A percentile compares a stretch with the other conserved stretches of the same genome.
phyloP scores from a whole-genome alignment of 1,140 invertebrate species.

The Panulirus ornatus region DNA sequence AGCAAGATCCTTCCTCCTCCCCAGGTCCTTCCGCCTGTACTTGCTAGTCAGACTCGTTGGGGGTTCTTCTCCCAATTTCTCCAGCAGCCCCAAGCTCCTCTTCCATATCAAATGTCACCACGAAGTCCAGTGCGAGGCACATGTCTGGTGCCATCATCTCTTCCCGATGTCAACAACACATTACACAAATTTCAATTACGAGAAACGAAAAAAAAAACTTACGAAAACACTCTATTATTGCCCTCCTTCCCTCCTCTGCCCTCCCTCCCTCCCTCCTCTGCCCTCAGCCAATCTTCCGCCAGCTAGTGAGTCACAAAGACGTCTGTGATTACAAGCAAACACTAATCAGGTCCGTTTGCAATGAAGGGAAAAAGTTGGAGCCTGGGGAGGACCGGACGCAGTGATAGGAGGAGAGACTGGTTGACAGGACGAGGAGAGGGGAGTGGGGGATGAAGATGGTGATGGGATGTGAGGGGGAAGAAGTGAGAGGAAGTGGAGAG shows the following conservation, averaged over 20 bases:
- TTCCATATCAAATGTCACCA: no score
- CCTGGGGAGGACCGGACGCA: neutral
- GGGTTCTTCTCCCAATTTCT: no score
- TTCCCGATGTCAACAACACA: no score
- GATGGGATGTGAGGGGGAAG: neutral
- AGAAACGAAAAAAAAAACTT: no score
- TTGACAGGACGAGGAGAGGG: neutral
- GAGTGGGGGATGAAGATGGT: neutral
- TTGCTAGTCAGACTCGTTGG: no score
- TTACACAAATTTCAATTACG: no score
- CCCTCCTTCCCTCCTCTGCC: neutral
- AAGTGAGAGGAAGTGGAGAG: neutral
- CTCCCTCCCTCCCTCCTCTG: neutral
- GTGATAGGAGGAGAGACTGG: neutral
- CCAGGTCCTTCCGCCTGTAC: no score
- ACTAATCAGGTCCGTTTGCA: conserved; percentile 28
- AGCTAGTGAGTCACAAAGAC: conserved; percentile 21
- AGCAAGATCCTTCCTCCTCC: no score
- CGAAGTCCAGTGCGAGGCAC: no score
- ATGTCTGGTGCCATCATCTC: no score
- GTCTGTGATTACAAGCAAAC: conserved; percentile 39
- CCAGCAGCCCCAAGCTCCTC: no score
- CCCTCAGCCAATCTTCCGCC: conserved; percentile 21
- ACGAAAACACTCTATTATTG: no score
- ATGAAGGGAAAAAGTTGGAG: conserved; percentile 6